A percentile compares a stretch with the other conserved stretches of the same genome.
Evolutionary conservation across 2,888 invertebrate species (phyloP).

Genomic region (Drosophila quasianomalipes): DNA sequence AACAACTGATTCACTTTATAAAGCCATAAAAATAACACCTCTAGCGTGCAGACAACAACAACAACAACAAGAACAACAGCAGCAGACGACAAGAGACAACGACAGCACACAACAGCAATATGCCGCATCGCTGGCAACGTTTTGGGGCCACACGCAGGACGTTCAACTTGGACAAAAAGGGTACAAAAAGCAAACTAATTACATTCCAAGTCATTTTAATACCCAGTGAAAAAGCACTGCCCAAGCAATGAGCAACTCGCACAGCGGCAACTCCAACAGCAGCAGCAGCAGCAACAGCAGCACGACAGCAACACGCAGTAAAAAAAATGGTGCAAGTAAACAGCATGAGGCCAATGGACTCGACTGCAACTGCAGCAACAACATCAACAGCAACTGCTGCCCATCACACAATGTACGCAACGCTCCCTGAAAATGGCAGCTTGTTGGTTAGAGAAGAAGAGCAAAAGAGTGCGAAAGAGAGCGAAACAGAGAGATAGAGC

Average conservation of each 20-base stretch:
- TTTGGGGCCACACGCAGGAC: slow-evolving; percentile 73
- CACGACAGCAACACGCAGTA: slow-evolving; percentile 67
- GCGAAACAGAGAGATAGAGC: neutral
- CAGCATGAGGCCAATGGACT: slow-evolving; percentile 81
- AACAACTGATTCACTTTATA: slow-evolving; percentile 64
- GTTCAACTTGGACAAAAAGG: slow-evolving; percentile 52
- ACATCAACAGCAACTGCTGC: slow-evolving; percentile 27
- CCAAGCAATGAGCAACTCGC: slow-evolving; percentile 71
- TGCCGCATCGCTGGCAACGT: slow-evolving; percentile 47
- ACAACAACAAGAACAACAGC: slow-evolving; percentile 28
- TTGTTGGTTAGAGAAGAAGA: slow-evolving; percentile 45
- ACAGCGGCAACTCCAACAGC: slow-evolving; percentile 37
- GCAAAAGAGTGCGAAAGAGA: neutral
- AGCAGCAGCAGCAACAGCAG: slow-evolving; percentile 24
- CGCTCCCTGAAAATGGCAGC: slow-evolving; percentile 67
- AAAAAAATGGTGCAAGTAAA: slow-evolving; percentile 81
- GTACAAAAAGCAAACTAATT: slow-evolving; percentile 72
- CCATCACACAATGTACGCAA: slow-evolving; percentile 50
- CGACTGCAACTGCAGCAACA: slow-evolving; percentile 33
- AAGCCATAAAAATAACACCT: slow-evolving; percentile 81
- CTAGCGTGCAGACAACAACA: slow-evolving; percentile 34
- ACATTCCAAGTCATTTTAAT: slow-evolving; percentile 81
- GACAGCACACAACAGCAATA: slow-evolving; percentile 23
- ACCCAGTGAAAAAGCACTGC: slow-evolving; percentile 58
- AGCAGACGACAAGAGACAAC: slow-evolving; percentile 10